Base-by-base conservation (phyloP, 2,113 vertebrate species). In the Tor tambroides region DNA sequence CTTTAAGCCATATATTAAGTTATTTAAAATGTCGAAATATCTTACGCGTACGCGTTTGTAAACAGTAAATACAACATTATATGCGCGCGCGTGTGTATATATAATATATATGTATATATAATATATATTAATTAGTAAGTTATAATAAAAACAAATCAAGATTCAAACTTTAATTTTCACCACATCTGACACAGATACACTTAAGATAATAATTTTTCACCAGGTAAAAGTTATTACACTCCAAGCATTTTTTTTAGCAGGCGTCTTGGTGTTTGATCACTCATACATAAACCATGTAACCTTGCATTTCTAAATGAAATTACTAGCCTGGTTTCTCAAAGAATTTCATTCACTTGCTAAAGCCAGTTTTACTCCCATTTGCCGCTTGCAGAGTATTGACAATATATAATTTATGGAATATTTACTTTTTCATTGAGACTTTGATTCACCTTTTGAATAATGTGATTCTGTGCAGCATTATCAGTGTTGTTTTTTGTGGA, bases 401-500 rank as follows among this genome's bases (percentile, higher is more conserved):
- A 59, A 15, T 80, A 21, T 61, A 43, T 26, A n/a, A 28, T 63
- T 9, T 43, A 17, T 10, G 12, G n/a, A 41, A 5, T 46, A 17
- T 65, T 46, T 28, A 5, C n/a, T 26, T 65, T 63, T 65, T 46
- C 23, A 81, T 46, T 41, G 5, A 5, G 14, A 46, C 17, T 80
- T n/a, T 46, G 56, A 43, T 81, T 43, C 6, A 3, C 23, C 14
- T 63, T 32, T 71, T 69, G 11, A 9, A 49, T 54, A 80, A 56
- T 30, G 21, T 26, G 67, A 46, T 54, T 23, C 30, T 54, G 19
- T 19, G 14, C n/a, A 32, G 67, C n/a, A 6, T 26, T n/a, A 71
- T 77, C 41, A 79, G 75, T 10, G 21, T 35, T 43, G 63, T 72
- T 43, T 32, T 86, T 46, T 71, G 28, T 54, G 43, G 19, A 75